Evolutionary conservation across 2,797 vertebrate genomes (phyloP).

Genomic region (Chromobotia macracanthus): DNA sequence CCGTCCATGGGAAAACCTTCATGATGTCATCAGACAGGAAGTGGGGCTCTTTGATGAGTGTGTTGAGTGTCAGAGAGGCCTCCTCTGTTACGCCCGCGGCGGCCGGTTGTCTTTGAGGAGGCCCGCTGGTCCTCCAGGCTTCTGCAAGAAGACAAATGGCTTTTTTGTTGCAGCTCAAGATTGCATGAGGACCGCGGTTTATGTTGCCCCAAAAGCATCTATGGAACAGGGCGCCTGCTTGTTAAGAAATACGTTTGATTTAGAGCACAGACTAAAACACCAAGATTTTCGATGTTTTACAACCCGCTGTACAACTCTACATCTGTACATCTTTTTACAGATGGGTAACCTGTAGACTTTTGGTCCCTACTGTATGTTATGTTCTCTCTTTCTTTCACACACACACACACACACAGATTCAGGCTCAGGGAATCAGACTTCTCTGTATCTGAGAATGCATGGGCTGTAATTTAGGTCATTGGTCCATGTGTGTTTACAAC

Average conservation of each 20-base stretch:
- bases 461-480: constrained; percentile 24
- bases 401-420: background rate
- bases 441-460: constrained; percentile 19
- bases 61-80: constrained; percentile 29
- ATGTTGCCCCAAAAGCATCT: constrained; percentile 34
- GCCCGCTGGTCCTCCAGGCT: constrained; percentile 36
- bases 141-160: constrained; percentile 50
- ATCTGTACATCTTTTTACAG: background rate
- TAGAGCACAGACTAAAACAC: constrained; percentile 6
- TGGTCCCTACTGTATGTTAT: too few species aligned
- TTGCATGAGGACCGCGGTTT: constrained; percentile 44
- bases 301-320: constrained; percentile 45
- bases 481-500: constrained; percentile 20
- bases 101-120: constrained; percentile 51
- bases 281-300: constrained; percentile 32
- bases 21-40: constrained; percentile 50
- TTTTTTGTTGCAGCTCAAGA: constrained; percentile 51
- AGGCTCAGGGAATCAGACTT: background rate
- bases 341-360: background rate
- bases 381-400: background rate
- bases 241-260: constrained; percentile 46
- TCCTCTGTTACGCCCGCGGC: constrained; percentile 48
- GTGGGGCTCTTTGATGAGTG: constrained; percentile 48
- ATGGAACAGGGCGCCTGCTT: constrained; percentile 57
- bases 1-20: constrained; percentile 11